Percentiles rank a stretch among this genome's conserved stretches.
These are phyloP conservation scores for Athetis lepigone DNA, from an alignment of 2,888 invertebrate genomes.

Conservation along the genomic window DNA sequence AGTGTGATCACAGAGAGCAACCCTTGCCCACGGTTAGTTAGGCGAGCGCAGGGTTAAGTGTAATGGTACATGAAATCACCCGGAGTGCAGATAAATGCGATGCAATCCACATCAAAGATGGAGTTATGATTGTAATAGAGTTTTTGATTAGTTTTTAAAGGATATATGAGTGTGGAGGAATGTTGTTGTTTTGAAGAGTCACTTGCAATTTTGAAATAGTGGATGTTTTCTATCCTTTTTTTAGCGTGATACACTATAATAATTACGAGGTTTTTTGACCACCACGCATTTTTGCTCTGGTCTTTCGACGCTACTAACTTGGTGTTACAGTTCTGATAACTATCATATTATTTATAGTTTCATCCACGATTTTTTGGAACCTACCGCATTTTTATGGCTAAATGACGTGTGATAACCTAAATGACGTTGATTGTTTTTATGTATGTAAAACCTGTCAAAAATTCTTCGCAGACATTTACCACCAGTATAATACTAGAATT, in stretches of 20 bases:
- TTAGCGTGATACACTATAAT: not conserved
- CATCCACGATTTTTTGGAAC: no score
- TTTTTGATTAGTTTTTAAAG: slow-evolving; percentile 44
- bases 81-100: slow-evolving; percentile 77
- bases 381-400: no score
- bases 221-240: not conserved
- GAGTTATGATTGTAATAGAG: slow-evolving; percentile 48
- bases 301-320: no score
- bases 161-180: not conserved
- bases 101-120: slow-evolving; percentile 81
- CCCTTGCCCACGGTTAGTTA: slow-evolving; percentile 89
- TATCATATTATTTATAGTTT: no score
- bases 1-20: slow-evolving; percentile 81
- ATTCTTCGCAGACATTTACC: no score
- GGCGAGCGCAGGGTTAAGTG: slow-evolving; percentile 70
- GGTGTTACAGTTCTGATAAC: no score
- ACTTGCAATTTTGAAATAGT: slow-evolving; percentile 2
- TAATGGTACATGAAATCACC: slow-evolving; percentile 86
- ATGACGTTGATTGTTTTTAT: no score
- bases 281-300: no score
- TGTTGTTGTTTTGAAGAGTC: slow-evolving; percentile 1
- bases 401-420: no score
- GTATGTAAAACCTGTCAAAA: no score
- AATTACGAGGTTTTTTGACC: no score
- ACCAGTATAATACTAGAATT: no score